A percentile compares a stretch with the other conserved stretches of the same genome.
phyloP scores from a whole-genome alignment of 2,113 vertebrate genomes.

The Lagopus muta region DNA sequence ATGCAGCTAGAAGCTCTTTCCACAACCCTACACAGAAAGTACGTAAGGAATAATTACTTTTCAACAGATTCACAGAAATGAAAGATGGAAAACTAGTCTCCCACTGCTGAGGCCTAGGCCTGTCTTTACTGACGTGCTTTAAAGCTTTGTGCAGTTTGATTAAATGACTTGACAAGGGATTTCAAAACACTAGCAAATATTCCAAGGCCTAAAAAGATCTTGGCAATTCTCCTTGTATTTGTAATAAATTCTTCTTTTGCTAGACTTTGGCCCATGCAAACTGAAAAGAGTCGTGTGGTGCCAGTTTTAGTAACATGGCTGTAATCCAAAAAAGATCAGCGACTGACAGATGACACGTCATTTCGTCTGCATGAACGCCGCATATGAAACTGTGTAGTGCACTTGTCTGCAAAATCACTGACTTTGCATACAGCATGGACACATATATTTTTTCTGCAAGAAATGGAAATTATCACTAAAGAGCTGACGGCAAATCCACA shows the following conservation, averaged over 20 bases:
- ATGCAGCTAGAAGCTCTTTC: constrained; percentile 28
- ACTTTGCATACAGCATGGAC: not conserved
- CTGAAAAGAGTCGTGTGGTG: not conserved
- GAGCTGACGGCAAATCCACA: not conserved
- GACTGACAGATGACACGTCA: not conserved
- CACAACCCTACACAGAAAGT: constrained; percentile 22
- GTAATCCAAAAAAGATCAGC: not conserved
- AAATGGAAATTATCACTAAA: not conserved
- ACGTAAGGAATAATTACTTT: constrained; percentile 51
- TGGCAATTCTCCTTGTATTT: not conserved
- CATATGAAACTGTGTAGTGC: not conserved
- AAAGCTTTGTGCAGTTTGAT: not conserved
- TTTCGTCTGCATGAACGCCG: not conserved
- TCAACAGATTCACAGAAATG: constrained; percentile 26
- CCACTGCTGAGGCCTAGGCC: not conserved
- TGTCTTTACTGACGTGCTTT: not conserved
- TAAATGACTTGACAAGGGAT: constrained; percentile 3
- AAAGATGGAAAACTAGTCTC: constrained; percentile 25
- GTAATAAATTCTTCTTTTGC: not conserved
- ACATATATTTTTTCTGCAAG: not conserved
- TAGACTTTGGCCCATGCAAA: not conserved
- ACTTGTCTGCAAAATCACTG: constrained; percentile 24
- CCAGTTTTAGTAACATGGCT: not conserved
- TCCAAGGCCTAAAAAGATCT: not conserved
- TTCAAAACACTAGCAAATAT: not conserved